These are phyloP conservation scores for Solenodon paradoxus DNA, from an alignment of 2,113 vertebrate species.

Conservation along the genomic window DNA sequence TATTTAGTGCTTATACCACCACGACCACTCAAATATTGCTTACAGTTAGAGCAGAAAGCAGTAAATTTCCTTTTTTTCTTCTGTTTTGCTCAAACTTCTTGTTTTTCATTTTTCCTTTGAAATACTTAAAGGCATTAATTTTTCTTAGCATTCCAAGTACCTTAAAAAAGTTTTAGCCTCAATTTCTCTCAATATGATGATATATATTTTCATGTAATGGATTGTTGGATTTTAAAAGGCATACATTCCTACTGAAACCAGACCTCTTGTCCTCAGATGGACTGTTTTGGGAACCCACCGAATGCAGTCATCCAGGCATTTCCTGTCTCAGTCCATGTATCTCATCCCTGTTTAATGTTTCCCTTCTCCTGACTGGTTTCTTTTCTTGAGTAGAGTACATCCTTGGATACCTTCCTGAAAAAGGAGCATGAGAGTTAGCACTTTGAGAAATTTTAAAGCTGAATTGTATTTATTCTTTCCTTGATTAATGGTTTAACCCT, in stretches of 20 bases:
- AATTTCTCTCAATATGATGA: not conserved
- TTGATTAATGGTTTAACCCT: not conserved
- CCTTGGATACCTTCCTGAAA: not conserved
- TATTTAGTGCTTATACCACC: not conserved
- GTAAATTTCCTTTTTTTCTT: not conserved
- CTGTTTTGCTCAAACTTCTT: not conserved
- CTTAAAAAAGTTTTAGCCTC: not conserved
- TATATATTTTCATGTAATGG: not conserved
- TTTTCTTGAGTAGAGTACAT: not conserved
- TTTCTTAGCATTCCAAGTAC: not conserved
- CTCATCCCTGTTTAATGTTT: not conserved
- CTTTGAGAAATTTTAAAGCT: not conserved
- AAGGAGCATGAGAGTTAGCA: not conserved
- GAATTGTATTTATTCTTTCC: not conserved
- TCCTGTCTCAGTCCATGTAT: fast-evolving
- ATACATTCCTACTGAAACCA: not conserved
- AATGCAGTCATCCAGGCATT: fast-evolving
- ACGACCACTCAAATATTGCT: not conserved
- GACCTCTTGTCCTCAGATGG: not conserved
- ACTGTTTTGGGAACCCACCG: not conserved
- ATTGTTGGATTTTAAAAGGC: not conserved
- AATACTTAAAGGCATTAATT: not conserved
- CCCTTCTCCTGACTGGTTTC: not conserved
- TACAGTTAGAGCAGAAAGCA: not conserved
- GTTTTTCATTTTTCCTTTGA: not conserved